A percentile compares a stretch with the other conserved stretches of the same genome.
These are phyloP conservation scores for Anhinga rufa DNA, from an alignment of 2,113 vertebrate genomes.

Conservation along the genomic window DNA sequence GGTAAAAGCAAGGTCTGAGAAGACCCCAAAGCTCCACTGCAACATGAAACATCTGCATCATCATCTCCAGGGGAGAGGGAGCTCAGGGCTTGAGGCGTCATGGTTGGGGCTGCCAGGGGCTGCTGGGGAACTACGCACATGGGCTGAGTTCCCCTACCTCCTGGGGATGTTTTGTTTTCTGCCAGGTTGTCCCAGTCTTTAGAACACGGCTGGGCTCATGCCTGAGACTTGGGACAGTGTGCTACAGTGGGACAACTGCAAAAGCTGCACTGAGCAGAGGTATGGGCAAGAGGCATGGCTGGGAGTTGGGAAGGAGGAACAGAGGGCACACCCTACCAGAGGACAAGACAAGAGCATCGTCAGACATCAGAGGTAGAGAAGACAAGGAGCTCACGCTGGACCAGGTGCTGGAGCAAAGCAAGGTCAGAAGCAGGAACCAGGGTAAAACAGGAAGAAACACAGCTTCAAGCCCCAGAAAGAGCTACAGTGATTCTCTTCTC, in stretches of 20 bases:
- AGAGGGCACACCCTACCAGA: background rate
- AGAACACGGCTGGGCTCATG: background rate
- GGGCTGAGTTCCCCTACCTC: background rate
- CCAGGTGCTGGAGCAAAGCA: background rate
- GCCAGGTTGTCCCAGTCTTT: background rate
- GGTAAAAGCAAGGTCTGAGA: background rate
- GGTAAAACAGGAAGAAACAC: background rate
- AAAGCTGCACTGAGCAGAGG: background rate
- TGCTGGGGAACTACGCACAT: background rate
- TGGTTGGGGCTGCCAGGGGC: background rate
- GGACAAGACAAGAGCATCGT: background rate
- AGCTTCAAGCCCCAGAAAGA: background rate
- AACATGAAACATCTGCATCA: background rate
- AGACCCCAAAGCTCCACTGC: background rate
- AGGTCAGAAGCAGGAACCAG: background rate
- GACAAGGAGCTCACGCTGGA: fast-evolving
- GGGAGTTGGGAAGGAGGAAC: background rate
- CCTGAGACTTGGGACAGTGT: background rate
- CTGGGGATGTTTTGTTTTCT: background rate
- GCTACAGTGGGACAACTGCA: background rate
- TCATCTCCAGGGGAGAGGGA: background rate
- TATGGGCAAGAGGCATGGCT: background rate
- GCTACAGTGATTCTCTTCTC: background rate
- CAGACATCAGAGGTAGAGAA: background rate
- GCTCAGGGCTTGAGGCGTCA: background rate